phyloP scores from a whole-genome alignment of 2,888 invertebrate species.

The Nymphalis c-album region DNA sequence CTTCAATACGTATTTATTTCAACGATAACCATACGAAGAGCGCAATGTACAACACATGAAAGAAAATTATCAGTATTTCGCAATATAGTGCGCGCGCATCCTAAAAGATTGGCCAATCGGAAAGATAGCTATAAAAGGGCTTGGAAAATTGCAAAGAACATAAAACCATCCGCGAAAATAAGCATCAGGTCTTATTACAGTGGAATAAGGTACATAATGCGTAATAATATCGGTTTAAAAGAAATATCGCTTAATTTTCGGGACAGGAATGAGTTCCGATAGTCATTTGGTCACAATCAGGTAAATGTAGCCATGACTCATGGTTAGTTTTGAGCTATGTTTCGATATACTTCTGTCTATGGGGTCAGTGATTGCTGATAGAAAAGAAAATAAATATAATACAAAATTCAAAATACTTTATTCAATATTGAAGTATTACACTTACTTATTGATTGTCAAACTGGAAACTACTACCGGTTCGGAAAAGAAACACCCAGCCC shows the following conservation, averaged over 20 bases:
- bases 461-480: no score
- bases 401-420: no score
- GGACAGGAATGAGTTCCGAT: constrained; percentile 25
- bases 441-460: no score
- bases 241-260: not conserved
- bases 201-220: constrained; percentile 8
- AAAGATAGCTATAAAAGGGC: constrained; percentile 48
- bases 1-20: not conserved
- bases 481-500: no score
- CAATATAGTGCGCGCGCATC: constrained; percentile 55
- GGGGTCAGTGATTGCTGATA: not conserved
- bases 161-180: not conserved
- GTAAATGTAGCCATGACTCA: constrained; percentile 27
- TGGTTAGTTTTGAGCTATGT: constrained; percentile 12
- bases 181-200: not conserved
- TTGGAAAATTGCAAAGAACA: constrained; percentile 38
- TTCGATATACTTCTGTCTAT: not conserved
- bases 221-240: not conserved
- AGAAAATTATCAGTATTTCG: not conserved
- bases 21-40: constrained; percentile 13
- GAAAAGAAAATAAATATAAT: no score
- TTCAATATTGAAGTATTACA: no score
- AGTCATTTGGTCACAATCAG: constrained; percentile 26
- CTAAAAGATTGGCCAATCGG: constrained; percentile 52
- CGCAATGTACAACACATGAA: constrained; percentile 36